Evolutionary conservation across 1,140 invertebrate species (phyloP).

Genomic region (Camponotus vicinus): DNA sequence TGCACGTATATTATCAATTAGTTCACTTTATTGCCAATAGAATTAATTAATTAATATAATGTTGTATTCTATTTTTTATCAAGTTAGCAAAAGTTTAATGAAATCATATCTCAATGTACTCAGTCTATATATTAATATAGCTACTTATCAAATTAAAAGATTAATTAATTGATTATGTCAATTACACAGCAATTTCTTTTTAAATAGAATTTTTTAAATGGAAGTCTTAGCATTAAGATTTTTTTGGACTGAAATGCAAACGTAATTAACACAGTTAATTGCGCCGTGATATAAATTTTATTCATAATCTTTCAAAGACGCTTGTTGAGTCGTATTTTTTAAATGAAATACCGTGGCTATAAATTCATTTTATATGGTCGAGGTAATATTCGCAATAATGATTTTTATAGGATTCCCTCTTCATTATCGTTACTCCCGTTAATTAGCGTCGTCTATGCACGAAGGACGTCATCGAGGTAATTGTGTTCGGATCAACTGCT

Average conservation of each 20-base stretch:
- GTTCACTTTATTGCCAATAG: conserved; percentile 9
- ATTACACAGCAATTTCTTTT: conserved; percentile 3
- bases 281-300: conserved; percentile 13
- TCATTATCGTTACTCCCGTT: conserved; percentile 67
- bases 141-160: neutral
- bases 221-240: conserved; percentile 12
- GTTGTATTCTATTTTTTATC: neutral
- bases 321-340: conserved; percentile 8
- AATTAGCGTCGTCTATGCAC: conserved; percentile 63
- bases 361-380: neutral
- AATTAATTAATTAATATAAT: conserved; percentile 13
- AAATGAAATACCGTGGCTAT: conserved; percentile 1
- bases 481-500: conserved; percentile 70
- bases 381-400: conserved; percentile 30
- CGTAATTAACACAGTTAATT: conserved; percentile 42
- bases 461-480: conserved; percentile 55
- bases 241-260: neutral
- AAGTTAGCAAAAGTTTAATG: neutral
- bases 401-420: conserved; percentile 49
- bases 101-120: neutral
- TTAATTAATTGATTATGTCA: conserved; percentile 38
- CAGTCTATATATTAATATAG: neutral
- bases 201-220: neutral
- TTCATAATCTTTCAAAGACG: conserved; percentile 15
- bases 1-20: neutral